Evolutionary conservation across 1,140 invertebrate species (phyloP).

Genomic region (Monochamus saltuarius): DNA sequence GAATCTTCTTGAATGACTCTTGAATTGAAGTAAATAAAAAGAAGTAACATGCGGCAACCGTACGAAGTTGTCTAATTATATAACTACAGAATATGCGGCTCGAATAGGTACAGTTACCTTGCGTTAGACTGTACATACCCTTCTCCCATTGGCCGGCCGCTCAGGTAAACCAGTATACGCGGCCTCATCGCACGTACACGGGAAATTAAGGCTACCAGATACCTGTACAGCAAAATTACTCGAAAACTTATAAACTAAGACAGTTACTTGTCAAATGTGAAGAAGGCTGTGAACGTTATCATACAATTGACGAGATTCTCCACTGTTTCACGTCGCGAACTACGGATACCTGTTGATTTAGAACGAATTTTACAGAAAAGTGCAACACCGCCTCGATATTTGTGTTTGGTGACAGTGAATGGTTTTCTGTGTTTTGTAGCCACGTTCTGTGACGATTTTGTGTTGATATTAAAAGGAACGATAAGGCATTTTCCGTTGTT

Average conservation of each 20-base stretch:
- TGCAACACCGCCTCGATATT: neutral
- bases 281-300: slow-evolving; percentile 33
- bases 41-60: slow-evolving; percentile 24
- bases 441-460: neutral
- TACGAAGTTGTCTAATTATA: slow-evolving; percentile 43
- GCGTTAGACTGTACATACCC: slow-evolving; percentile 42
- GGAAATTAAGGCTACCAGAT: slow-evolving; percentile 37
- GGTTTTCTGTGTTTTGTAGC: neutral
- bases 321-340: slow-evolving; percentile 13
- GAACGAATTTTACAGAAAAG: slow-evolving; percentile 8
- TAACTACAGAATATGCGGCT: slow-evolving; percentile 45
- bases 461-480: neutral
- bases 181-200: slow-evolving; percentile 36
- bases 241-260: slow-evolving; percentile 30
- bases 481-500: neutral
- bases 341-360: slow-evolving; percentile 21
- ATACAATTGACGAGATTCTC: slow-evolving; percentile 11
- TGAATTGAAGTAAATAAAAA: slow-evolving; percentile 17
- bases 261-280: slow-evolving; percentile 18
- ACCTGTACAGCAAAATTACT: slow-evolving; percentile 36
- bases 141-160: slow-evolving; percentile 40
- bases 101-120: slow-evolving; percentile 46
- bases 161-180: slow-evolving; percentile 50
- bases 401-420: neutral
- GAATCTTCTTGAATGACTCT: slow-evolving; percentile 6